These are phyloP conservation scores for Gallinago nigripennis DNA, from an alignment of 2,797 vertebrate species.

Conservation along the genomic window DNA sequence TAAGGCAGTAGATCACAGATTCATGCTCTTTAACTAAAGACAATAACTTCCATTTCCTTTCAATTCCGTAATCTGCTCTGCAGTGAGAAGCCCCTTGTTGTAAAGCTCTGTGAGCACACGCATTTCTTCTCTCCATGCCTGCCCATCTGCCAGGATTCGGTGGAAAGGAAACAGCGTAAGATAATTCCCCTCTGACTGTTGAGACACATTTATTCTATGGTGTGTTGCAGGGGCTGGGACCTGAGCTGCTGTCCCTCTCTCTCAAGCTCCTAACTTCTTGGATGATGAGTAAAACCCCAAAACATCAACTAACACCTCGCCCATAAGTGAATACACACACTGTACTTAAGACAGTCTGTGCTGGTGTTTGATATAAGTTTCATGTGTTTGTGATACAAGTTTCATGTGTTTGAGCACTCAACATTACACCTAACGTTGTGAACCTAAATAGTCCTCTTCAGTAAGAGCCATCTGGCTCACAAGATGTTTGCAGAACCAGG, in stretches of 20 bases:
- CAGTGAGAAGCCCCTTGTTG: background rate
- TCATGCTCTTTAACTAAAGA: background rate
- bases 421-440: background rate
- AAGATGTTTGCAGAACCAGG: background rate
- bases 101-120: background rate
- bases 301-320: fast-evolving
- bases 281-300: background rate
- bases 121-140: background rate
- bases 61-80: background rate
- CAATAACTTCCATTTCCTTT: background rate
- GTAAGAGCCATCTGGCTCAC: background rate
- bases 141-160: background rate
- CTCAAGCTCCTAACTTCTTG: background rate
- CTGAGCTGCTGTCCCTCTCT: background rate
- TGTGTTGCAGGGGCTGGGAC: background rate
- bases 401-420: background rate
- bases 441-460: background rate
- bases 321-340: fast-evolving
- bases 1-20: background rate
- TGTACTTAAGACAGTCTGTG: background rate
- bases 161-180: background rate
- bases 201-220: background rate
- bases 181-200: background rate
- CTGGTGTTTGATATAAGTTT: background rate
- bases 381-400: background rate